Base-by-base conservation (phyloP, 2,113 vertebrate species). In the Oreocharis arfaki region DNA sequence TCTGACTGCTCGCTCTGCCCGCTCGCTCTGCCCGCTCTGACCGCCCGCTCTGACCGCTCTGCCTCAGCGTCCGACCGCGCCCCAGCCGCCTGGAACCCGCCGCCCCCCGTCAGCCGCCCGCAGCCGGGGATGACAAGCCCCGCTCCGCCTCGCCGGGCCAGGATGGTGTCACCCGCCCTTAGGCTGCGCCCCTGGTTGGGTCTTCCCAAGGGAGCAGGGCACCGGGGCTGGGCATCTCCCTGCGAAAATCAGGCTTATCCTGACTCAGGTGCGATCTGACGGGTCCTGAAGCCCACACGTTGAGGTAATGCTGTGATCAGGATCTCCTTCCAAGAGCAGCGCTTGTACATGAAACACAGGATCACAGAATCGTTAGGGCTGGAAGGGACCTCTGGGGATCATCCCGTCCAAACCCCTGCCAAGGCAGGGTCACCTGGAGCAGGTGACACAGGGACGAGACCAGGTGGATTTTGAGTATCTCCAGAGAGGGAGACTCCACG, bases 281-380 rank as follows among this genome's bases (percentile, higher is more conserved):
- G 1, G 8, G 28, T 8, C 7, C 22, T 21, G 3, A 6, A 22
- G 39, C 6, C 63, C 14, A 0, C 5, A 1, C 15, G 0, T 1
- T 16, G 41, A 32, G 44, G 17, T 32, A 56, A 4, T 5, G 13
- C 68, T 5, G 3, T 8, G 42, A 3, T 13, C n/a, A 7, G n/a
- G 14, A 11, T 33, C 23, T 32, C 16, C 32, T 55, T 57, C 37
- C 56, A 13, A 20, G 27, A 44, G 35, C 46, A 44, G 24, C 33
- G 4, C 22, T 33, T 60, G 33, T 24, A 10, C 15, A 1, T 18
- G 61, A 60, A 81, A 53, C 53, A 7, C 39, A 12, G 28, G 22
- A 33, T 27, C 32, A 18, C 37, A 22, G 37, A 68, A 39, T 53
- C 6, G 1, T 19, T 32, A 8, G 16, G 28, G 33, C 8, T 32